These are phyloP conservation scores for Lypha dubia DNA, from an alignment of 2,888 invertebrate species.

Conservation along the genomic window DNA sequence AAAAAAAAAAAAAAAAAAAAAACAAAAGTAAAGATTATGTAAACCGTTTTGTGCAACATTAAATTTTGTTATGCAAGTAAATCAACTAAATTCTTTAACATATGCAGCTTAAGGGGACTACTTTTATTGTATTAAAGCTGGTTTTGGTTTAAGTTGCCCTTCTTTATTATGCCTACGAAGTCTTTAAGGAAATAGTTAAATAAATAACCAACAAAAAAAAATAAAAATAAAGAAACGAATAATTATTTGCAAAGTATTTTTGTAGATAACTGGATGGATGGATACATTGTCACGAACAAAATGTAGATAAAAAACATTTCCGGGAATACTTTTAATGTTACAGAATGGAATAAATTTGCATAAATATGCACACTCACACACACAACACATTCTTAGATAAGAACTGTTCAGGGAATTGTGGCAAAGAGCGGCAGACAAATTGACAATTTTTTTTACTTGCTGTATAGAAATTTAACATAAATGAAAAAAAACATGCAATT, in stretches of 20 bases:
- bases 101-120: constrained; percentile 46
- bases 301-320: constrained; percentile 56
- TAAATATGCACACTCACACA: constrained; percentile 57
- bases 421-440: constrained; percentile 5
- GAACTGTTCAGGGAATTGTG: constrained; percentile 43
- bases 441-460: constrained; percentile 19
- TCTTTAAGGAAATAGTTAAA: constrained; percentile 49
- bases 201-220: no score
- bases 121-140: constrained; percentile 1
- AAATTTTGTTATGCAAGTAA: constrained; percentile 31
- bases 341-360: constrained; percentile 63
- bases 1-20: no score
- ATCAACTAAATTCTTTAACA: constrained; percentile 1
- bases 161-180: constrained; percentile 18
- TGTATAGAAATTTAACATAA: not conserved
- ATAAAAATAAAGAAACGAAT: constrained; percentile 41
- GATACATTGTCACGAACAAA: constrained; percentile 51
- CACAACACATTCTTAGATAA: constrained; percentile 28
- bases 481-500: constrained; percentile 12
- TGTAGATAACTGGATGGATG: constrained; percentile 20
- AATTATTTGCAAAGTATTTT: constrained; percentile 55
- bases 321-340: constrained; percentile 54
- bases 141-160: constrained; percentile 12
- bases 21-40: constrained; percentile 37
- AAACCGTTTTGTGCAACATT: constrained; percentile 30